Conservation (phyloP, 2,113 vertebrate genomes). For the Paramisgurnus dabryanus region DNA sequence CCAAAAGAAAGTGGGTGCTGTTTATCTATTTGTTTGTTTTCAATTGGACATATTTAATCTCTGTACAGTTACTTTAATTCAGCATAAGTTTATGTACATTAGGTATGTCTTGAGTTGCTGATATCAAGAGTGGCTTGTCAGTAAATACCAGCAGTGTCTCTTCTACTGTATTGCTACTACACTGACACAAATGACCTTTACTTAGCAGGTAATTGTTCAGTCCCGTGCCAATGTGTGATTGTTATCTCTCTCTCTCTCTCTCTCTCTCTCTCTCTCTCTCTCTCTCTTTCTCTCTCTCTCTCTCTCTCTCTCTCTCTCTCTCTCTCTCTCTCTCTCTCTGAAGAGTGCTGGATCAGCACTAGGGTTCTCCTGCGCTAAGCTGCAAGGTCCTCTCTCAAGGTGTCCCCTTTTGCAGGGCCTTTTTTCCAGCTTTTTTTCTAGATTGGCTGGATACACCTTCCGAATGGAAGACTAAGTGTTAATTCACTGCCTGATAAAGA, state of each 20-base stretch:
- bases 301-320: conserved; percentile 17
- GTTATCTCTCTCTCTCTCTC: conserved; percentile 76
- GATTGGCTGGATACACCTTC: conserved; percentile 99
- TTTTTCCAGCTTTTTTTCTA: conserved; percentile 91
- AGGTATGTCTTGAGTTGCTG: conserved; percentile 10
- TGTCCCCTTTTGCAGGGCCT: conserved; percentile 85
- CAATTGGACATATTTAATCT: too few species aligned
- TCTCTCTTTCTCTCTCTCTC: conserved; percentile 36
- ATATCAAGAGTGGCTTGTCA: conserved; percentile 24
- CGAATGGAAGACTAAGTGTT: conserved; percentile 99
- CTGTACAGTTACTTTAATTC: too few species aligned
- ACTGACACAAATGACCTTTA: conserved; percentile 81
- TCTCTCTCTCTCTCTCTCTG: conserved; percentile 20
- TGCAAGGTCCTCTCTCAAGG: conserved; percentile 99
- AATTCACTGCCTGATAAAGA: conserved; percentile 99
- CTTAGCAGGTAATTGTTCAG: conserved; percentile 81
- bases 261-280: neutral
- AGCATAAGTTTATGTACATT: too few species aligned
- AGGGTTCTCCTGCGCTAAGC: conserved; percentile 81
- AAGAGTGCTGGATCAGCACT: conserved; percentile 98
- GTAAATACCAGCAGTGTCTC: conserved; percentile 48
- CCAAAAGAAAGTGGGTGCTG: too few species aligned
- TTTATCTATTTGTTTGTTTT: too few species aligned
- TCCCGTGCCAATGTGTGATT: conserved; percentile 85
- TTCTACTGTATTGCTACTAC: conserved; percentile 31